phyloP scores from a whole-genome alignment of 2,888 invertebrate genomes.

The Lepidocyrtoides sp. region DNA sequence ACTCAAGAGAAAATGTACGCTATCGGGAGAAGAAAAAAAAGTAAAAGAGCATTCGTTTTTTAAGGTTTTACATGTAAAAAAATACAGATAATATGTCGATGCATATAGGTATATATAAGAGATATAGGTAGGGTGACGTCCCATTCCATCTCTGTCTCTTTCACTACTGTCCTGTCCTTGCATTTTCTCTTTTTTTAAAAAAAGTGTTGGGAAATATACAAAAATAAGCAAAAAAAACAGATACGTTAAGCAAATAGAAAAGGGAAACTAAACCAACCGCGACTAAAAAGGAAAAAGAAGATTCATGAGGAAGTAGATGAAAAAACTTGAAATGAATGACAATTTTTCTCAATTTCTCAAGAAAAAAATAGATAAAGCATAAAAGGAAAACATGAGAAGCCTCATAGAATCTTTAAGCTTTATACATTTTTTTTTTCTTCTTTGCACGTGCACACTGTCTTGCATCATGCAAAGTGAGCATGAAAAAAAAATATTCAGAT shows the following conservation, averaged over 20 bases:
- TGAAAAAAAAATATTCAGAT: not conserved
- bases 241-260: not conserved
- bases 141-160: constrained; percentile 10
- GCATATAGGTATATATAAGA: too few relatives aligned
- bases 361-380: constrained; percentile 23
- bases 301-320: constrained; percentile 56
- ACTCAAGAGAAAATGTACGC: too few relatives aligned
- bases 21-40: too few relatives aligned
- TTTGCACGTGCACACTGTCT: not conserved
- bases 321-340: constrained; percentile 77
- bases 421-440: too few relatives aligned
- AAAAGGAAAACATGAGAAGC: not conserved
- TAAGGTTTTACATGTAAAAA: not conserved
- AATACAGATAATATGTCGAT: not conserved
- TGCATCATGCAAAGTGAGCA: not conserved
- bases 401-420: not conserved
- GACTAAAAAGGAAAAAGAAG: constrained; percentile 8
- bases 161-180: not conserved
- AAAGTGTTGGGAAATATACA: constrained; percentile 12
- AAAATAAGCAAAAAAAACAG: constrained; percentile 7
- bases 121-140: not conserved
- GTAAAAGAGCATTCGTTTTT: constrained; percentile 17
- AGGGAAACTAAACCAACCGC: constrained; percentile 24
- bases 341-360: constrained; percentile 77
- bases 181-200: constrained; percentile 22